A percentile compares a stretch with the other conserved stretches of the same genome.
Conservation (phyloP, 2,113 vertebrate species). For the Xiphorhynchus elegans region DNA sequence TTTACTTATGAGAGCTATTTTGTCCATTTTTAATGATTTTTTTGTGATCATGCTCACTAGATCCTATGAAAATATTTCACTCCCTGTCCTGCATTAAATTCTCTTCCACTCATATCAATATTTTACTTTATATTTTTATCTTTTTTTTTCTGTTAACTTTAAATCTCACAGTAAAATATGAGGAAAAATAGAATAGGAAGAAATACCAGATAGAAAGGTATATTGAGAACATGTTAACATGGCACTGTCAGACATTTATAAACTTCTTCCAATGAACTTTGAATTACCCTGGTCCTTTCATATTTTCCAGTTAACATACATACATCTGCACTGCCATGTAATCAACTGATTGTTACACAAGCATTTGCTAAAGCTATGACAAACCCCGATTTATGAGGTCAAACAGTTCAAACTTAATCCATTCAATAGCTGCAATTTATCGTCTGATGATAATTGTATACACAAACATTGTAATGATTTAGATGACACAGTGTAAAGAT, state of each 20-base stretch:
- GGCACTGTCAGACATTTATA: conserved; percentile 70
- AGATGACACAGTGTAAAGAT: conserved; percentile 99
- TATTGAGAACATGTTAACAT: conserved; percentile 58
- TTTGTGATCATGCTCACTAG: neutral
- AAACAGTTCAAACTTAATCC: conserved; percentile 90
- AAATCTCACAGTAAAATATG: neutral
- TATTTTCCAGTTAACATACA: conserved; percentile 81
- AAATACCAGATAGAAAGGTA: neutral
- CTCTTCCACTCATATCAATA: neutral
- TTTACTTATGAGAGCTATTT: neutral
- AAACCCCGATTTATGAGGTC: conserved; percentile 96
- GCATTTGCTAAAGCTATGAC: conserved; percentile 96
- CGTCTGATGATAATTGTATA: conserved; percentile 99
- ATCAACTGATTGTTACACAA: conserved; percentile 99
- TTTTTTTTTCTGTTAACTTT: neutral
- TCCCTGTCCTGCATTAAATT: neutral
- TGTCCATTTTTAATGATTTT: neutral
- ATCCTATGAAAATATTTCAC: neutral
- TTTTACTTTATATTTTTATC: neutral
- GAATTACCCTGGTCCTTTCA: conserved; percentile 78
- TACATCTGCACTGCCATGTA: conserved; percentile 86
- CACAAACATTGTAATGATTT: conserved; percentile 99
- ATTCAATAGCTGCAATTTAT: conserved; percentile 98
- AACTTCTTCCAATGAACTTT: conserved; percentile 79
- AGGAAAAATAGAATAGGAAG: neutral